These are phyloP conservation scores for Cyprinus carpio DNA, from an alignment of 2,113 vertebrate species.

Conservation along the genomic window DNA sequence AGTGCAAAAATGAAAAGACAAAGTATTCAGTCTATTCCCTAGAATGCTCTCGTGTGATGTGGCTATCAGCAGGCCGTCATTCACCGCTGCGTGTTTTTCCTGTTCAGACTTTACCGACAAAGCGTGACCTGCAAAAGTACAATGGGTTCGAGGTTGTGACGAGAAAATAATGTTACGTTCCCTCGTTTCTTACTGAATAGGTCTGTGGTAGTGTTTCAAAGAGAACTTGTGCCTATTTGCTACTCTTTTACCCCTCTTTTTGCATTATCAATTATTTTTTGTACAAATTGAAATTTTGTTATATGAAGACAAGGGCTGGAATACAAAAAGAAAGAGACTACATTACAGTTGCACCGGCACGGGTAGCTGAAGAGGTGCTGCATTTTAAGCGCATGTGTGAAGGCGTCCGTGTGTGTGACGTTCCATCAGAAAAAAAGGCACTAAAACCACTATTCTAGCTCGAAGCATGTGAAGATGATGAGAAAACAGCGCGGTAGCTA, in stretches of 20 bases:
- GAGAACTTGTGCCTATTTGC: not conserved
- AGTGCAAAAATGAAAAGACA: slow-evolving; percentile 50
- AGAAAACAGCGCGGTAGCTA: slow-evolving; percentile 29
- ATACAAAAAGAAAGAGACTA: not conserved
- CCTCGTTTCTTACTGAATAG: not conserved
- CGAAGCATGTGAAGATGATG: slow-evolving; percentile 43
- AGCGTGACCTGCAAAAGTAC: slow-evolving; percentile 18
- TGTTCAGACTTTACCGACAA: not conserved
- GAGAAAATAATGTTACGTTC: not conserved
- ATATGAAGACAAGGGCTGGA: not conserved
- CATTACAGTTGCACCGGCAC: not conserved
- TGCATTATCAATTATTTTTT: not conserved
- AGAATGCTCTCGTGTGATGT: slow-evolving; percentile 20
- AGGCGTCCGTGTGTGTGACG: slow-evolving; percentile 37
- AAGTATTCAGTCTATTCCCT: slow-evolving; percentile 41
- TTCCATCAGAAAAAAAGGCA: slow-evolving; percentile 50
- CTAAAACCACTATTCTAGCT: slow-evolving; percentile 50
- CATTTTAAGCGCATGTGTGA: slow-evolving; percentile 37
- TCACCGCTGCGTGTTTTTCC: not conserved
- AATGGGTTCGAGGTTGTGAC: not conserved
- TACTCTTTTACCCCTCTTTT: not conserved
- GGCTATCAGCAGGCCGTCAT: not conserved
- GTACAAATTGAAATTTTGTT: slow-evolving; percentile 13
- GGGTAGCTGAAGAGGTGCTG: too few relatives aligned
- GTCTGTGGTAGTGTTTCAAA: slow-evolving; percentile 36